A percentile compares a stretch with the other conserved stretches of the same genome.
Conservation (phyloP, 2,888 invertebrate species). For the Aproaerema taeniolella region DNA sequence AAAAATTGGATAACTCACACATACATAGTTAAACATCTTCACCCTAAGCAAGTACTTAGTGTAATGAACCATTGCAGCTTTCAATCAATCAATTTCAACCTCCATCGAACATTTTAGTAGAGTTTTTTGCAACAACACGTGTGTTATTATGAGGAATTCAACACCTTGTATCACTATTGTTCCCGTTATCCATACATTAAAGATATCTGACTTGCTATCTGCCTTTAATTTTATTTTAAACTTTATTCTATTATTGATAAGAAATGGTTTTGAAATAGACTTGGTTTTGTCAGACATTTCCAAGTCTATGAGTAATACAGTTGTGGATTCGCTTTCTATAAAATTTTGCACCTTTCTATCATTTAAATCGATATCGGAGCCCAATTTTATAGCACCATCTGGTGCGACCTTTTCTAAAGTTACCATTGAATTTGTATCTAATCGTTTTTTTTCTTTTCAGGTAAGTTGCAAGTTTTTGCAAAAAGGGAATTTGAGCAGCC, state of each 20-base stretch:
- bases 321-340: conserved; percentile 51
- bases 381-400: conserved; percentile 53
- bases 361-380: conserved; percentile 29
- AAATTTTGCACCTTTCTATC: conserved; percentile 54
- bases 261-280: conserved; percentile 6
- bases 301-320: conserved; percentile 47
- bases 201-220: too few relatives aligned
- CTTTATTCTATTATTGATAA: not conserved
- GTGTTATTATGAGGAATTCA: conserved; percentile 26
- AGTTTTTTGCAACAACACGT: conserved; percentile 32
- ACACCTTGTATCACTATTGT: conserved; percentile 40
- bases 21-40: too few relatives aligned
- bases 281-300: too few relatives aligned
- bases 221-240: not conserved
- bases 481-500: conserved; percentile 27
- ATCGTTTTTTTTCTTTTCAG: conserved; percentile 50
- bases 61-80: too few relatives aligned
- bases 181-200: conserved; percentile 32
- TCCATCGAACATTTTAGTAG: conserved; percentile 21
- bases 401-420: conserved; percentile 52
- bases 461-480: conserved; percentile 46
- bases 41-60: too few relatives aligned
- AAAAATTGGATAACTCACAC: too few relatives aligned
- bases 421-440: conserved; percentile 49
- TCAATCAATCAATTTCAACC: conserved; percentile 7